Evolutionary conservation across 2,113 vertebrate genomes (phyloP).

Genomic region (Gymnobelideus leadbeateri): DNA sequence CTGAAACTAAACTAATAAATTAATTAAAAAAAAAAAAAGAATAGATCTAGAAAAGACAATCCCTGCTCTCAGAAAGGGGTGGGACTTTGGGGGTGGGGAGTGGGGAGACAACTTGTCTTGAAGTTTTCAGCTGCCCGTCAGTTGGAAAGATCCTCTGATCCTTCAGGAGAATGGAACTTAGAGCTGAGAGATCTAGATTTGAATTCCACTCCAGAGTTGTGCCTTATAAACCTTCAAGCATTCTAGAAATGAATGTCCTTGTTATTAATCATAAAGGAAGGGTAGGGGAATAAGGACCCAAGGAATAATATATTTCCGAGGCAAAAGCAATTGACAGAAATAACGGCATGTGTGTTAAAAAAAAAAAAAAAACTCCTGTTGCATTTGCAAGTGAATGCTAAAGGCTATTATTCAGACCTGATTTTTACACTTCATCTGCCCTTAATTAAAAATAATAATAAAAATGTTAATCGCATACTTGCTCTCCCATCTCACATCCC

Average conservation of each 20-base stretch:
- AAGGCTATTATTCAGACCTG: not conserved
- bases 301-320: not conserved
- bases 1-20: too few relatives aligned
- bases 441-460: constrained; percentile 66
- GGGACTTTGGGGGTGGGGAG: not conserved
- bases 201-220: not conserved
- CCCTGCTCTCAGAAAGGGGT: not conserved
- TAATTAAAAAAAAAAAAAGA: too few relatives aligned
- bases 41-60: not conserved
- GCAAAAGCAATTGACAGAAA: not conserved
- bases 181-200: not conserved
- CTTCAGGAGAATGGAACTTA: not conserved
- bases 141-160: not conserved
- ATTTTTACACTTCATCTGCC: constrained; percentile 56
- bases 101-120: not conserved
- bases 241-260: not conserved
- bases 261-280: not conserved
- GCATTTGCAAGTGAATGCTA: not conserved
- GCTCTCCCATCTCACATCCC: not conserved
- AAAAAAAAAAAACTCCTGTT: constrained; percentile 18
- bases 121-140: not conserved
- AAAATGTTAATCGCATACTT: constrained; percentile 22
- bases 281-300: not conserved
- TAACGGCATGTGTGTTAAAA: not conserved
- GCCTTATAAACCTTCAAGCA: not conserved